Base-by-base conservation (phyloP, 2,888 invertebrate species). In the Drosophila ustulata region DNA sequence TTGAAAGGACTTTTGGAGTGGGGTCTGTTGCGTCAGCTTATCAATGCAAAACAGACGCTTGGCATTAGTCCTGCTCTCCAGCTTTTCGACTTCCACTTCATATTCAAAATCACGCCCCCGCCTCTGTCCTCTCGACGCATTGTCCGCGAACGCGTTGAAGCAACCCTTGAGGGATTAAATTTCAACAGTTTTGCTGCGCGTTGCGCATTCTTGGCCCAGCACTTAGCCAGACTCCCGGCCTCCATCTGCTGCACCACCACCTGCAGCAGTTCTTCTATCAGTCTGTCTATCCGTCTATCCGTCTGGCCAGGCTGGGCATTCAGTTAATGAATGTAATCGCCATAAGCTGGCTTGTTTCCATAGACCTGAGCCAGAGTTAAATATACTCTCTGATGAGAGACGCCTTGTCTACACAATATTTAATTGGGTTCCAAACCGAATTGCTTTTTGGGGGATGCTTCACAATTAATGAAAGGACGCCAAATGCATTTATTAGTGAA, bases 81-180 rank as follows among this genome's bases (percentile, higher is more conserved):
- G 55, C 65, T 37, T 68, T 37, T 0, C 34, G 71, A 76, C 62
- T 82, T 70, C 67, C 50, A 59, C 67, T 69, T 61, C 52, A 18
- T 18, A 18, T 18, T 18, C 18, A 18, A 18, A 18, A 18, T 18
- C 52, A 66, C 69, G 41, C 50, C 50, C 55, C 43, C 18, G 18
- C 18, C 18, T 1, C 18, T 18, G 25, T 0, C 3, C 11, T 45
- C 56, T 9, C 46, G 58, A 49, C 45, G 56, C 57, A 82, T 82
- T 85, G 82, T 81, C 66, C 68, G 62, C 18, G 58, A 52, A 66
- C 81, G 83, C 88, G 88, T 84, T 84, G 88, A 87, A 82, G 86
- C 87, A 82, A 87, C 86, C 89, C 89, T 87, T 88, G 82, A 87
- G 84, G 89, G 87, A 89, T 87, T 87, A 89, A 80, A 87, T 87